Percentiles rank a stretch among this genome's conserved stretches.
phyloP scores from a whole-genome alignment of 2,797 vertebrate genomes.

The Nasua narica region DNA sequence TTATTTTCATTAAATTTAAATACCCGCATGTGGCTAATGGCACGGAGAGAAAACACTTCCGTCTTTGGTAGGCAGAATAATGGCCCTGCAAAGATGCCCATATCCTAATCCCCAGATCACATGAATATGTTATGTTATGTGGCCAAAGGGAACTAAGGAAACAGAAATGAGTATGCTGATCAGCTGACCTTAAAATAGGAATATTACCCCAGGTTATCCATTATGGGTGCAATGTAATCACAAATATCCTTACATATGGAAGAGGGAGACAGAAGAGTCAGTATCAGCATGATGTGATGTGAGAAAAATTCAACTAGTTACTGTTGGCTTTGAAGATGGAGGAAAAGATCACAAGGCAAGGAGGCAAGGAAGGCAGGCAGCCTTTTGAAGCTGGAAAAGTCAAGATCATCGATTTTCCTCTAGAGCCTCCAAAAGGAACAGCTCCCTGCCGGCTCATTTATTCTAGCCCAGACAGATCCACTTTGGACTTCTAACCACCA shows the following conservation, averaged over 20 bases:
- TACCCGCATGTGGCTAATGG: neutral
- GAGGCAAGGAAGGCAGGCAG: neutral
- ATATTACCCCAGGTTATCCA: neutral
- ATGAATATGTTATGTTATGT: neutral
- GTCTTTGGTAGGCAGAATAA: neutral
- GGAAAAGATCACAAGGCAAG: neutral
- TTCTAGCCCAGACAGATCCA: neutral
- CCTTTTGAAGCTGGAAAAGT: neutral
- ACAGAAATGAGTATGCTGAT: neutral
- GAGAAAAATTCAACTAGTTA: neutral
- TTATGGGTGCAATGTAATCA: neutral
- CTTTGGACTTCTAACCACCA: neutral
- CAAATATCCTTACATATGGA: neutral
- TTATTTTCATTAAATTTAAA: conserved; percentile 35
- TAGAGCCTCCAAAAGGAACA: neutral
- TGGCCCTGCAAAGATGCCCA: neutral
- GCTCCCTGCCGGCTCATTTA: neutral
- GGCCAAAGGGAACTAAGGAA: neutral
- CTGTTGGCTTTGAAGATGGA: neutral
- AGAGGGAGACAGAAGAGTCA: neutral
- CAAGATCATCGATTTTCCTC: neutral
- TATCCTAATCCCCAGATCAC: neutral
- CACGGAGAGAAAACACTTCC: neutral
- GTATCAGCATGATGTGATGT: neutral
- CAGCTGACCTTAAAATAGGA: neutral